phyloP scores from a whole-genome alignment of 1,140 invertebrate genomes.

The Aradophagus sp. region DNA sequence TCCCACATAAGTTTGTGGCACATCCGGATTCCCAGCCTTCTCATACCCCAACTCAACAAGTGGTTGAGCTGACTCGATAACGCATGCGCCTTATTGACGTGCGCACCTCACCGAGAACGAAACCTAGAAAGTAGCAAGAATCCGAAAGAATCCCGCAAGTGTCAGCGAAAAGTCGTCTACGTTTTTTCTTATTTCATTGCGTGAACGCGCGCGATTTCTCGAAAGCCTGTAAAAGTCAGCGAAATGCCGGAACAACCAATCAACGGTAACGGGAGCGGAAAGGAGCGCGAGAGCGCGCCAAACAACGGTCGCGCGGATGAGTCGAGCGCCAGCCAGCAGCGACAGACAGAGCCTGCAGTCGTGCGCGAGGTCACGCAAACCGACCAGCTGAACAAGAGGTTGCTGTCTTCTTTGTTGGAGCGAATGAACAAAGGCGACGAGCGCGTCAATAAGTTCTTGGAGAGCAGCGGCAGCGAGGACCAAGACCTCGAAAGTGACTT shows the following conservation, averaged over 20 bases:
- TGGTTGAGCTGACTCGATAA: too few relatives aligned
- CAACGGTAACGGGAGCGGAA: constrained; percentile 53
- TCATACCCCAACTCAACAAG: too few relatives aligned
- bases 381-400: constrained; percentile 79
- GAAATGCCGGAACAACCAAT: constrained; percentile 68
- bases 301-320: constrained; percentile 35
- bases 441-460: constrained; percentile 60
- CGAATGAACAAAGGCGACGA: constrained; percentile 74
- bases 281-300: constrained; percentile 38
- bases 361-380: constrained; percentile 77
- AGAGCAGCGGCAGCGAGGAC: constrained; percentile 46
- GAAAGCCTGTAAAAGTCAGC: constrained; percentile 1
- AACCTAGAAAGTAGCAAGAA: too few relatives aligned
- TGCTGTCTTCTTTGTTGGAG: constrained; percentile 78
- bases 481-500: constrained; percentile 61
- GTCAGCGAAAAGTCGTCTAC: too few relatives aligned
- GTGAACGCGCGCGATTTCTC: too few relatives aligned
- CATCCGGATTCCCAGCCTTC: too few relatives aligned
- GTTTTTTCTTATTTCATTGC: too few relatives aligned
- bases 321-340: constrained; percentile 14
- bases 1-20: too few relatives aligned
- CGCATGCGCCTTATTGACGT: too few relatives aligned
- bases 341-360: constrained; percentile 35
- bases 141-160: too few relatives aligned
- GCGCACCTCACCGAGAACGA: too few relatives aligned